Base-by-base conservation (phyloP, 2,113 vertebrate genomes). In the Hystrix brachyura region DNA sequence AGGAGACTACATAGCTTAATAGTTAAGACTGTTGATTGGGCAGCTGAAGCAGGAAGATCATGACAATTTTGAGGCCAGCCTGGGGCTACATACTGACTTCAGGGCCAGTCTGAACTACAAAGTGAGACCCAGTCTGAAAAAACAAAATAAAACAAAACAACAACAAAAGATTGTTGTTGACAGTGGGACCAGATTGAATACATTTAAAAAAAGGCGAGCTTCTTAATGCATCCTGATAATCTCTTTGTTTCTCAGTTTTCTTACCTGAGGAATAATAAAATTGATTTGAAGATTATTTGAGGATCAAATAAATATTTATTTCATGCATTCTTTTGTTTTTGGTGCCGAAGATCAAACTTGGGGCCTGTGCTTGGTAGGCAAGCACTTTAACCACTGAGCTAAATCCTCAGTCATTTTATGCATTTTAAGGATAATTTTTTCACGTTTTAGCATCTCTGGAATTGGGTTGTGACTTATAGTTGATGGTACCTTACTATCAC, bases 171-270 rank as follows among this genome's bases (percentile, higher is more conserved):
- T 38, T 38, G 38, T 38, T 38, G 38, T 38, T 12, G 53, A 38
- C 34, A 53, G 11, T 27, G 17, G 18, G 71, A n/a, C 21, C 11
- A 80, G 7, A 91, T 1, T 51, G n/a, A 84, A 21, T 48, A 25
- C 25, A 79, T 86, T 72, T 89, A 43, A 60, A 93, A 60, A 93
- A 93, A 87, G n/a, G 71, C 1, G 9, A 78, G 59, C 9, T 89
- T 90, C 27, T 74, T 82, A 80, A 65, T 38, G 14, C 15, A 84
- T 55, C 72, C 67, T 82, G n/a, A 81, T 48, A 69, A 81, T 10
- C 25, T 18, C 18, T 84, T 87, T 84, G 15, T 57, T 90, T 88
- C 51, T 67, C 71, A 38, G 57, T 55, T 94, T 96, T 92, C 53
- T 92, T 10, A 81, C 21, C 13, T 81, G 38, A 89, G 59, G 48